Conservation (phyloP, 2,888 invertebrate species). For the Mythimna pallens region DNA sequence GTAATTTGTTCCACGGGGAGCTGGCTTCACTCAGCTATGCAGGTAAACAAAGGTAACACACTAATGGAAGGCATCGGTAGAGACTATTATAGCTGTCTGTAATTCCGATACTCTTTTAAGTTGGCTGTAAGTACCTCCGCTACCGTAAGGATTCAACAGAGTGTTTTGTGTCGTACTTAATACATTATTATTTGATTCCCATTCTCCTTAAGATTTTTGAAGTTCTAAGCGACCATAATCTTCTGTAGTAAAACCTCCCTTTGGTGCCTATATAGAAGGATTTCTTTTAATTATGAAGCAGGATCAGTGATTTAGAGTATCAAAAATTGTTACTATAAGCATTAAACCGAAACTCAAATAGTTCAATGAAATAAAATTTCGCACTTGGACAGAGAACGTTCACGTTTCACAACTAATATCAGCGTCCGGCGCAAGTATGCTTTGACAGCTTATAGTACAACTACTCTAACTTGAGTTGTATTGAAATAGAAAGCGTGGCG, state of each 20-base stretch:
- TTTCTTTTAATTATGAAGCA: background rate
- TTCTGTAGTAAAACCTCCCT: background rate
- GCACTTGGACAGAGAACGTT: background rate
- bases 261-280: background rate
- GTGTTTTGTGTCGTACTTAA: background rate
- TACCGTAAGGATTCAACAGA: background rate
- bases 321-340: background rate
- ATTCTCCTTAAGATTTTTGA: background rate
- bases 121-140: background rate
- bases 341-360: background rate
- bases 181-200: background rate
- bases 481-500: slow-evolving; percentile 26
- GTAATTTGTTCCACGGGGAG: slow-evolving; percentile 44
- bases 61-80: slow-evolving; percentile 11
- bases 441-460: slow-evolving; percentile 6
- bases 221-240: background rate
- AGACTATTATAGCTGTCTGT: background rate
- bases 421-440: slow-evolving; percentile 9
- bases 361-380: background rate
- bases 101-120: background rate
- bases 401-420: slow-evolving; percentile 4
- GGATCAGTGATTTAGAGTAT: too few species aligned
- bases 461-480: slow-evolving; percentile 14
- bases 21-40: background rate
- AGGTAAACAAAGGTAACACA: slow-evolving; percentile 8